Base-by-base conservation (phyloP, 2,888 invertebrate species). In the Isotomurus palustris region DNA sequence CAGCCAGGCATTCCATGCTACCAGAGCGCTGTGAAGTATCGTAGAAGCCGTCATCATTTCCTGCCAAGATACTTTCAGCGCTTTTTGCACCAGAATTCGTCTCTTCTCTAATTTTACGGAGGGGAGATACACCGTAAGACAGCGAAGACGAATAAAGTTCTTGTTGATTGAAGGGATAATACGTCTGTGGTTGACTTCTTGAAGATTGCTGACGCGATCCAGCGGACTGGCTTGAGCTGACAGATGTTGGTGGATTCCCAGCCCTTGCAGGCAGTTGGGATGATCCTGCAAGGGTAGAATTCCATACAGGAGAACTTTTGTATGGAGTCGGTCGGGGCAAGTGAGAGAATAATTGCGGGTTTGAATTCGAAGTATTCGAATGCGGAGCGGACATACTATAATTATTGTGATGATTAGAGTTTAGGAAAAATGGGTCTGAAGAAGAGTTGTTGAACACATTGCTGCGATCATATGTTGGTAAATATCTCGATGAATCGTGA, bases 191-290 rank as follows among this genome's bases (percentile, higher is more conserved):
- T 40, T 67, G 68, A 24, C n/a, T 35, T 17, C 19, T 45, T 32
- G 32, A 10, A 10, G 32, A 32, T n/a, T n/a, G n/a, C n/a, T n/a
- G n/a, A n/a, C n/a, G n/a, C n/a, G n/a, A n/a, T n/a, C n/a, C n/a
- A n/a, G 32, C 10, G 32, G n/a, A 38, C 66, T 58, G 68, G 52
- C 62, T 67, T 65, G 56, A 58, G 60, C 57, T 62, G 58, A 17
- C 56, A 41, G 57, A 59, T 60, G 50, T 79, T 78, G 78, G 78
- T 69, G 64, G 60, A 28, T 79, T 79, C 25, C 78, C 77, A 47
- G 10, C 40, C 8, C 17, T 6, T 19, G 10, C 19, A 6, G 6
- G 44, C 8, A 8, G 44, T 10, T 44, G 44, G 17, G 17, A 40
- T 17, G 12, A 6, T 40, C 40, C 12, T 8, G 17, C 17, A 6